Evolutionary conservation across 2,888 invertebrate species (phyloP).

Genomic region (Ischnus inquisitorius): DNA sequence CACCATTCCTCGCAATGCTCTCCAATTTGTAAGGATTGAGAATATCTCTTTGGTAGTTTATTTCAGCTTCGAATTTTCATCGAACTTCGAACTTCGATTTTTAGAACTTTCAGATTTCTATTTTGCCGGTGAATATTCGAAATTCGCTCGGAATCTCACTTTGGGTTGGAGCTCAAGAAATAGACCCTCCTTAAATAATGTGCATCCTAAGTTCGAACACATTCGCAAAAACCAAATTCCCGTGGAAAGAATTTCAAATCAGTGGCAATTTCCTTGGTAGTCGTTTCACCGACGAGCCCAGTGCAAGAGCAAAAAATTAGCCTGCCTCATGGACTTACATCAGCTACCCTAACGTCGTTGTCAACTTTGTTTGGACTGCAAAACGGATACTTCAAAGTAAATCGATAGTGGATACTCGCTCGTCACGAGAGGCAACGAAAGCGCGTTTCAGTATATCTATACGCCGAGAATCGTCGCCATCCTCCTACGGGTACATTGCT

Average conservation of each 20-base stretch:
- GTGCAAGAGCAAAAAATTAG: no score
- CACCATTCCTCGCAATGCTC: background rate
- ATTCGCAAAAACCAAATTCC: no score
- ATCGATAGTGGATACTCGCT: background rate
- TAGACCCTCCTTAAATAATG: no score
- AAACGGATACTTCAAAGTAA: conserved; percentile 34
- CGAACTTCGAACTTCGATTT: no score
- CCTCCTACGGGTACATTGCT: conserved; percentile 18
- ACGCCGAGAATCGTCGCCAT: conserved; percentile 37
- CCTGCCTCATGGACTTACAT: background rate
- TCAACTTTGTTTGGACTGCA: conserved; percentile 29
- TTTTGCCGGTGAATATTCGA: no score
- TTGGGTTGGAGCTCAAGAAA: no score
- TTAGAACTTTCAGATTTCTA: no score
- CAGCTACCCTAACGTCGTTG: background rate
- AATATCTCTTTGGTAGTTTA: background rate
- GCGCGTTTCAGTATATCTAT: background rate
- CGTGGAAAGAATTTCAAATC: no score
- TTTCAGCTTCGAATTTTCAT: background rate
- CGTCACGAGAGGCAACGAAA: conserved; percentile 4
- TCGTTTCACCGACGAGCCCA: no score
- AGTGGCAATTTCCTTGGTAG: no score
- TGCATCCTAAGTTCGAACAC: no score
- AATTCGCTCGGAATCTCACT: no score
- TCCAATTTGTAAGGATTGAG: background rate